phyloP scores from a whole-genome alignment of 1,140 invertebrate species.

The Drosophila subpulchrella region DNA sequence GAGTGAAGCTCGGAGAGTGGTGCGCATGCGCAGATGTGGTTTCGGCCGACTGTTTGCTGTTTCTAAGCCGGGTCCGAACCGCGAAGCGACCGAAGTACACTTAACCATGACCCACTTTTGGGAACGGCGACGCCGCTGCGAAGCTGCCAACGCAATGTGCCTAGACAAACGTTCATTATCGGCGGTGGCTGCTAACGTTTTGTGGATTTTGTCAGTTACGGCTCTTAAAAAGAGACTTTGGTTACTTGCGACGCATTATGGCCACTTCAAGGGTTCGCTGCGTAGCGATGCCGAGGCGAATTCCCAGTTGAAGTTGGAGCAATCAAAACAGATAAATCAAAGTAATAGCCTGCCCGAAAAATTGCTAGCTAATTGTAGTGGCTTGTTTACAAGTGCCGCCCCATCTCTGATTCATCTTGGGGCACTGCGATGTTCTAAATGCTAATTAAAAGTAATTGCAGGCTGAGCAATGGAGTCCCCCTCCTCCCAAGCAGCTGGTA shows the following conservation, averaged over 20 bases:
- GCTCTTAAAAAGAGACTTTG: conserved; percentile 29
- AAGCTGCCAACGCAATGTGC: conserved; percentile 47
- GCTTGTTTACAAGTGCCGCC: conserved; percentile 20
- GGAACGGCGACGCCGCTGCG: conserved; percentile 15
- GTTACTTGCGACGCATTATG: conserved; percentile 15
- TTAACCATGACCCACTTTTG: conserved; percentile 79
- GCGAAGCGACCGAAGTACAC: conserved; percentile 65
- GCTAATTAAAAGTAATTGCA: conserved; percentile 70
- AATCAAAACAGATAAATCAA: conserved; percentile 38
- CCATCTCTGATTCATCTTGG: conserved; percentile 37
- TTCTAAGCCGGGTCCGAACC: conserved; percentile 28
- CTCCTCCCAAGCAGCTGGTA: conserved; percentile 19
- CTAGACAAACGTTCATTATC: conserved; percentile 52
- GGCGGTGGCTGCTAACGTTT: conserved; percentile 25
- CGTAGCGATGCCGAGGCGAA: conserved; percentile 5
- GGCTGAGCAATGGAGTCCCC: conserved; percentile 16
- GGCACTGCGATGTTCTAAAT: conserved; percentile 56
- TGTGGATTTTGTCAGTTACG: conserved; percentile 34
- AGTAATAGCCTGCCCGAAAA: conserved; percentile 30
- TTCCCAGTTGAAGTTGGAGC: conserved; percentile 3
- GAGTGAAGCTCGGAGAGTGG: conserved; percentile 24
- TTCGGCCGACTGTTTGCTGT: background rate
- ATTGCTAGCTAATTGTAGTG: conserved; percentile 23
- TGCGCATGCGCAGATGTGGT: conserved; percentile 43
- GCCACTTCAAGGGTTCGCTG: conserved; percentile 25